Conservation (phyloP, 2,888 invertebrate genomes). For the Bursaphelenchus okinawaensis region DNA sequence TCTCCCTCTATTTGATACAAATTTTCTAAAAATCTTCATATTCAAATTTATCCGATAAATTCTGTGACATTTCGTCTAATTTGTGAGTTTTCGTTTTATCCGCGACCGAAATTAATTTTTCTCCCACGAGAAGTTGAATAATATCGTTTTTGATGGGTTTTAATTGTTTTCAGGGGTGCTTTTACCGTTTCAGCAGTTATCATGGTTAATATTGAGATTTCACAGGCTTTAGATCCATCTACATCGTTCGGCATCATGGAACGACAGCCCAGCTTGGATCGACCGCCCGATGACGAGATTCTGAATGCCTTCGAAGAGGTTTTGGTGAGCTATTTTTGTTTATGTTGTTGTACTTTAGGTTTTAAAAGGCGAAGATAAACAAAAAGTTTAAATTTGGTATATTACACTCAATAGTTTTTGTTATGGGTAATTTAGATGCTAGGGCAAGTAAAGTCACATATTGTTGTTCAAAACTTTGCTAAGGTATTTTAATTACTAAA, state of each 20-base stretch:
- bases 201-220: neutral
- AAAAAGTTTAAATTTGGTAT: no score
- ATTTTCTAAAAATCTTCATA: neutral
- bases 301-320: conserved; percentile 44
- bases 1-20: no score
- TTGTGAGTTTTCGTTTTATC: no score
- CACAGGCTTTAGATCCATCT: neutral
- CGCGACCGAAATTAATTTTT: neutral
- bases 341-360: no score
- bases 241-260: neutral
- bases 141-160: neutral
- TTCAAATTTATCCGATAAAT: neutral
- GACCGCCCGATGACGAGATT: conserved; percentile 33
- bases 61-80: neutral
- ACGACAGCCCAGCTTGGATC: conserved; percentile 1
- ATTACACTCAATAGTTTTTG: no score
- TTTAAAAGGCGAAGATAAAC: no score
- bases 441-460: no score
- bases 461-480: no score
- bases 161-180: neutral
- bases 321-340: conserved; percentile 34
- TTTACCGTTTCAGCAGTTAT: neutral
- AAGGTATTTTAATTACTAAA: no score
- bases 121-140: neutral
- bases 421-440: no score